Evolutionary conservation across 2,113 vertebrate genomes (phyloP).

Genomic region (Piaya cayana): DNA sequence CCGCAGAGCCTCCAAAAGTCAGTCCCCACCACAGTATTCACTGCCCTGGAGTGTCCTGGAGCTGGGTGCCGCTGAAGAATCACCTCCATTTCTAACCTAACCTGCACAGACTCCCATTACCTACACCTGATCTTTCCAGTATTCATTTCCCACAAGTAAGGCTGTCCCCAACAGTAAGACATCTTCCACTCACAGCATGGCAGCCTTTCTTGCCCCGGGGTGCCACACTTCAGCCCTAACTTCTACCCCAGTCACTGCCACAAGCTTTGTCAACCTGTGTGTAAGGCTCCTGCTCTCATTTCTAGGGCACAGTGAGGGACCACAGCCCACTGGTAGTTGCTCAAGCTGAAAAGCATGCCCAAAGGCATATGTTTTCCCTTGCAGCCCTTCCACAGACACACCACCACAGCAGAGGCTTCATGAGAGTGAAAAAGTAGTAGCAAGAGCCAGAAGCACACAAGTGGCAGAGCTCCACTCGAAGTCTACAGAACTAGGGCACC

Average conservation of each 20-base stretch:
- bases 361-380: neutral
- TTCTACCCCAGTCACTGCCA: neutral
- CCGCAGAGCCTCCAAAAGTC: too few species aligned
- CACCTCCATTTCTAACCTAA: neutral
- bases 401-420: accelerated
- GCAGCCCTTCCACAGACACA: neutral
- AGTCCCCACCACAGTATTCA: too few species aligned
- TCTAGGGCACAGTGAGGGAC: neutral
- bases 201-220: neutral
- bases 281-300: neutral
- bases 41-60: too few species aligned
- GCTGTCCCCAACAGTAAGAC: neutral
- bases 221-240: neutral
- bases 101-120: neutral
- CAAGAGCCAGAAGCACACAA: neutral
- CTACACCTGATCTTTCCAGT: neutral
- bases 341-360: neutral
- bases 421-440: neutral
- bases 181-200: neutral
- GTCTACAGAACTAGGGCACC: neutral
- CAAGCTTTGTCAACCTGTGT: neutral
- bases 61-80: too few species aligned
- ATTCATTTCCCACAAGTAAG: neutral
- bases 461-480: neutral
- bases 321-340: neutral